phyloP scores from a whole-genome alignment of 2,888 invertebrate species.

The Lasiommata megera region DNA sequence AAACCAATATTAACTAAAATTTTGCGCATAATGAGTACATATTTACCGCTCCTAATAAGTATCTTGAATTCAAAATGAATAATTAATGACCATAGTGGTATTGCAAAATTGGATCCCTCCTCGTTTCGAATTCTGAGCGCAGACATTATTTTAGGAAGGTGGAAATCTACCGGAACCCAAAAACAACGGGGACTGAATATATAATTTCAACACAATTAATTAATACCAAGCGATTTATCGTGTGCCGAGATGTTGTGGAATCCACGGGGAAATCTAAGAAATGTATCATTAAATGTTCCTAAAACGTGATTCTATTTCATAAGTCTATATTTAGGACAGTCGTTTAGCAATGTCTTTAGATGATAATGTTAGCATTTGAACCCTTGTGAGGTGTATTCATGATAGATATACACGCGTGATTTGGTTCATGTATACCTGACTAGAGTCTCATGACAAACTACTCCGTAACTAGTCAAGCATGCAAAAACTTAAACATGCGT shows the following conservation, averaged over 20 bases:
- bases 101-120: background rate
- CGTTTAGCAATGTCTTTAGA: constrained; percentile 3
- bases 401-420: too few relatives aligned
- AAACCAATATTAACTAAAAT: too few relatives aligned
- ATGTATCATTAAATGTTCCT: constrained; percentile 20
- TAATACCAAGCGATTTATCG: constrained; percentile 29
- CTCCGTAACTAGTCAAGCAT: too few relatives aligned
- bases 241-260: constrained; percentile 21
- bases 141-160: constrained; percentile 36
- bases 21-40: background rate
- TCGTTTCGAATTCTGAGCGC: constrained; percentile 31
- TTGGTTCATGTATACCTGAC: too few relatives aligned
- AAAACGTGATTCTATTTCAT: too few relatives aligned
- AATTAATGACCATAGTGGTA: background rate
- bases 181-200: constrained; percentile 51
- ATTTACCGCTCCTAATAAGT: background rate
- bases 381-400: too few relatives aligned
- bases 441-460: too few relatives aligned
- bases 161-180: constrained; percentile 44
- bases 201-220: constrained; percentile 48
- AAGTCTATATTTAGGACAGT: background rate
- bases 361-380: background rate
- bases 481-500: too few relatives aligned
- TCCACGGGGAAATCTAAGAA: constrained; percentile 1
- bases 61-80: constrained; percentile 1